Evolutionary conservation across 2,797 vertebrate genomes (phyloP), one percentile per base, ranked within the genome.

Genomic region (Poeciliopsis turneri): DNA sequence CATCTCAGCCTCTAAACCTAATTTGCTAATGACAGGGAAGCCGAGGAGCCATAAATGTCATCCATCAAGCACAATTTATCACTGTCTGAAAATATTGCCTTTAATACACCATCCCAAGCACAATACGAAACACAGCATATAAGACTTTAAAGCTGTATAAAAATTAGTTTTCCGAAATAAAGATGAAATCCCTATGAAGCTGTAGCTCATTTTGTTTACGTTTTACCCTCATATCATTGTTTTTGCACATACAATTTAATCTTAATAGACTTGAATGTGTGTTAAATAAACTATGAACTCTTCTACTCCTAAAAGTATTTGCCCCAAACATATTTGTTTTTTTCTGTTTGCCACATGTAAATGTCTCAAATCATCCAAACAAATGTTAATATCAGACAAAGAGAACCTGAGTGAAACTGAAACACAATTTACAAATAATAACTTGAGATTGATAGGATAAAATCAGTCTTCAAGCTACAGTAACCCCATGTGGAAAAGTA

Each of bases 1-100:
- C 85, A 84, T 92, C 90, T 86, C 86, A 83, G 89, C 83, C 84
- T 88, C 87, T 91, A 87, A 93, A 92, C 88, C 93, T 94, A 93
- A 96, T 96, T 95, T 94, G 90, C 94, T 94, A 95, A 95, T 94
- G 94, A 94, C 92, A 88, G 79, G 81, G 92, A 90, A 90, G 90
- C 90, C 78, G 92, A 93, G 92, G 90, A 88, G 92, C 93, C 93
- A 93, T 95, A 93, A 95, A 95, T 94, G 93, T 93, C 95, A 94
- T 84, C 74, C 76, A 87, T 86, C 83, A 77, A 74, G 86, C 15
- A 74, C 91, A 84, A 94, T 95, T 94, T 83, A 93, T 95, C 94
- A 94, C 87, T 76, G 79, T 90, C 93, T 91, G 84, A 78, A 88
- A 89, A 93, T 88, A 92, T 84, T 81, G 87, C 88, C 87, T 87